A percentile compares a stretch with the other conserved stretches of the same genome.
These are phyloP conservation scores for Acanthopagrus latus DNA, from an alignment of 2,797 vertebrate species.

Conservation along the genomic window DNA sequence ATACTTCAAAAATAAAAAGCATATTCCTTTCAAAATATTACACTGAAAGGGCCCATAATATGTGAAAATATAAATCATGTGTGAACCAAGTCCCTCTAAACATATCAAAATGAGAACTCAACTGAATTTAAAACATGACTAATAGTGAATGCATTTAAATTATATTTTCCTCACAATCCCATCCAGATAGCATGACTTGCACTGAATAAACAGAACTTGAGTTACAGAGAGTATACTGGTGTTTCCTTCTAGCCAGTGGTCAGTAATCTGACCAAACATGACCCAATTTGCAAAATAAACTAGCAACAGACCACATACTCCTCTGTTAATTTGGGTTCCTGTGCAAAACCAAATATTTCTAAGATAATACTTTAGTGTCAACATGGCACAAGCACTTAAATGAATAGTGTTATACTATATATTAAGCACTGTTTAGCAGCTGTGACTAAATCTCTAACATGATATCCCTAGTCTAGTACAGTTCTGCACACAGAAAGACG, in stretches of 20 bases:
- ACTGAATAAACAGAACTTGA: slow-evolving; percentile 1
- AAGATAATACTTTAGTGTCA: neutral
- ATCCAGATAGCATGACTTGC: neutral
- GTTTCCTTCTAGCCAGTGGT: slow-evolving; percentile 7
- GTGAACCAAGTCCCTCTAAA: neutral
- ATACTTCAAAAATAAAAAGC: neutral
- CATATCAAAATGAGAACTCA: neutral
- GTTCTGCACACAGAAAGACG: slow-evolving; percentile 37
- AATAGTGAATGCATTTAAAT: neutral
- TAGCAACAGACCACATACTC: neutral
- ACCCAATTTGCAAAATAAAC: slow-evolving; percentile 2
- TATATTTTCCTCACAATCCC: neutral
- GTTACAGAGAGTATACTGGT: neutral
- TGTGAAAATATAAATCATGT: neutral
- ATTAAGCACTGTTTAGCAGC: slow-evolving; percentile 13
- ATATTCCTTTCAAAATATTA: too few relatives aligned
- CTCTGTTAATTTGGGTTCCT: neutral
- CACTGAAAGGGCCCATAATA: neutral
- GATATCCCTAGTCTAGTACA: slow-evolving; percentile 31
- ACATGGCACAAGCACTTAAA: neutral
- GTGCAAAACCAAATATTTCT: neutral
- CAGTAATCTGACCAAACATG: slow-evolving; percentile 3
- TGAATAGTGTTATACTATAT: neutral
- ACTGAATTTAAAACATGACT: neutral
- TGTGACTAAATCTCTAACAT: slow-evolving; percentile 40